Percentiles rank a stretch among this genome's conserved stretches.
phyloP scores from a whole-genome alignment of 2,797 vertebrate species.

The Microcaecilia unicolor region DNA sequence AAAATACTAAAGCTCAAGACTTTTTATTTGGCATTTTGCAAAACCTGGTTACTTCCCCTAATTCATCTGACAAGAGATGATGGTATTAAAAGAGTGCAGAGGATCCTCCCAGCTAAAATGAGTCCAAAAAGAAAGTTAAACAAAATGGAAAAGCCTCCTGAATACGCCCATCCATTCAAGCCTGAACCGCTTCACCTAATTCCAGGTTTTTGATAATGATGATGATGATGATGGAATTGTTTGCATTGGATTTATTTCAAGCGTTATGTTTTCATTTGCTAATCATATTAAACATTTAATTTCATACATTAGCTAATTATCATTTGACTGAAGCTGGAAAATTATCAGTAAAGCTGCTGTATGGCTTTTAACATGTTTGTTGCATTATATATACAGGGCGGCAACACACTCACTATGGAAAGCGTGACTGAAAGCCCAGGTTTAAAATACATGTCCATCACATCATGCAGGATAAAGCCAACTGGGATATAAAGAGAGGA shows the following conservation, averaged over 20 bases:
- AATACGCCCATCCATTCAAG: slow-evolving; percentile 44
- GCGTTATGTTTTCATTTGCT: slow-evolving; percentile 32
- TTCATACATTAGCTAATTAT: slow-evolving; percentile 26
- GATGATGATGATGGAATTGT: no score
- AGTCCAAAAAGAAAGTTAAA: slow-evolving; percentile 39
- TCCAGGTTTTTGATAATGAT: slow-evolving; percentile 42
- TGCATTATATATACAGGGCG: no score
- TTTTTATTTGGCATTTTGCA: no score
- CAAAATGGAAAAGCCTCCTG: slow-evolving; percentile 9
- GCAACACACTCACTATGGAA: no score
- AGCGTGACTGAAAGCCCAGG: no score
- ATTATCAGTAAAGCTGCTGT: slow-evolving; percentile 27
- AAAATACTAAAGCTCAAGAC: no score
- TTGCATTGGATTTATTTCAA: slow-evolving; percentile 17
- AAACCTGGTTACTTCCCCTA: slow-evolving; percentile 42
- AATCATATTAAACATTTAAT: slow-evolving; percentile 42
- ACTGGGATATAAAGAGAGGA: no score
- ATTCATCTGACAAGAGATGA: slow-evolving; percentile 36
- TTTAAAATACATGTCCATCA: no score
- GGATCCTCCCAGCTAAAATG: slow-evolving; percentile 34
- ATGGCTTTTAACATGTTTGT: no score
- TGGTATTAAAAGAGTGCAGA: slow-evolving; percentile 27
- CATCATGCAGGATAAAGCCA: no score
- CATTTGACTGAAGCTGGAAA: slow-evolving; percentile 27
- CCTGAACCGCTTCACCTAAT: no score